Base-by-base conservation (phyloP, 2,888 invertebrate genomes). In the Chydorus sphaericus region DNA sequence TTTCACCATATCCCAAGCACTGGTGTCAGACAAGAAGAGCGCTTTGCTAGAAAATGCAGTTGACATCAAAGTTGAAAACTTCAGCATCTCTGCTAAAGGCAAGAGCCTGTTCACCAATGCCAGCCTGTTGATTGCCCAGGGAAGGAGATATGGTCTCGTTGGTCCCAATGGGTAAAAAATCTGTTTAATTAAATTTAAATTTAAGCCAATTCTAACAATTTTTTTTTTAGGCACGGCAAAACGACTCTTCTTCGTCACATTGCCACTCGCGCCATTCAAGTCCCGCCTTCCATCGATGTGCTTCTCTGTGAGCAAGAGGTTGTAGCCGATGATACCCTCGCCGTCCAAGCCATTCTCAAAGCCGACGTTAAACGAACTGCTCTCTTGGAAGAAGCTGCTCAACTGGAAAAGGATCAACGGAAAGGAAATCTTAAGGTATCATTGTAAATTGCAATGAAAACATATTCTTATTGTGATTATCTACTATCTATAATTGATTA, bases 251-350 rank as follows among this genome's bases (percentile, higher is more conserved):
- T 98, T 56, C 80, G 93, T 57, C 98, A 99, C 68, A 81, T 98
- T 62, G 88, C 91, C 0, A 82, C 84, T 56, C 77, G 91, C 62
- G 88, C 87, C 7, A 86, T 98, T 66, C 84, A 85, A 52, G 90
- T 99, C 65, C 98, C 98, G 1, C 87, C 92, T 0, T 90, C 87
- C 65, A 98, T 98, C 62, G 98, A 88, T 69, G 89, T 97, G 57
- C 73, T 98, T 57, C 83, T 94, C 65, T 99, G 98, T 69, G 98
- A 98, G 73, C 98, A 89, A 77, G 97, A 97, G 76, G 96, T 98
- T 28, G 82, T 90, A 0, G 94, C 96, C 5, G 96, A 94, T 66
- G 87, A 92, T 62, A 82, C 84, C 55, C 83, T 88, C 10, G 96
- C 98, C 1, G 91, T 98, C 1, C 85, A 92, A 59, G 88, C 92